Conservation (phyloP, 2,888 invertebrate species). For the Gortyna flavago region DNA sequence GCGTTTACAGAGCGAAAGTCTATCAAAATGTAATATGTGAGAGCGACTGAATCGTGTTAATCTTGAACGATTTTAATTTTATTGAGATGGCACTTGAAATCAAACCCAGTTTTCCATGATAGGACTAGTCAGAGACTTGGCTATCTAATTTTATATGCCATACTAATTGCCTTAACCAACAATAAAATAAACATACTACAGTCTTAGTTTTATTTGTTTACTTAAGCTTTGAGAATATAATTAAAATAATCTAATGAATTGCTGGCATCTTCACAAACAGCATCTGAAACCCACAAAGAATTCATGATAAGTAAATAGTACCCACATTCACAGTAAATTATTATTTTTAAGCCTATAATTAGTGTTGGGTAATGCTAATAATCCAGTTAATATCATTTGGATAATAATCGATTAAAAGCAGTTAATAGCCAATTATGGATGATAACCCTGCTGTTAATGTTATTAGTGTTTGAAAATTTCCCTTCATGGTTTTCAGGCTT, state of each 20-base stretch:
- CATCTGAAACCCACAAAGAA: slow-evolving; percentile 78
- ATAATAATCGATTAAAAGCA: no score
- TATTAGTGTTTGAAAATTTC: no score
- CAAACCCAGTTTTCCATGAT: slow-evolving; percentile 2
- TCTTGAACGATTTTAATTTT: no score
- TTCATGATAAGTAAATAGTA: neutral
- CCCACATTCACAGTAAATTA: neutral
- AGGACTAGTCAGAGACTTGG: slow-evolving; percentile 28
- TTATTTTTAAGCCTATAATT: neutral
- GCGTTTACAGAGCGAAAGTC: no score
- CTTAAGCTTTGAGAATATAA: slow-evolving; percentile 12
- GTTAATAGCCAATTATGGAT: no score
- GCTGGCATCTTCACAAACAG: slow-evolving; percentile 86
- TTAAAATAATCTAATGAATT: slow-evolving; percentile 73
- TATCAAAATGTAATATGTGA: no score
- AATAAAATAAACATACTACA: slow-evolving; percentile 59
- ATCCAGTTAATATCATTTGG: no score
- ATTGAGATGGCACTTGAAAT: no score
- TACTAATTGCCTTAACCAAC: slow-evolving; percentile 43
- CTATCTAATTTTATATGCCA: slow-evolving; percentile 26
- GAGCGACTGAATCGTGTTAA: no score
- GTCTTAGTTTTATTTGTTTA: slow-evolving; percentile 52
- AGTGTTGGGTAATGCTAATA: no score
- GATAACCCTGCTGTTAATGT: no score
- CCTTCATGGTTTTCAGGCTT: no score